Evolutionary conservation across 2,888 invertebrate species (phyloP), one percentile per base, ranked within the genome.

Genomic region (Epistrophe grossulariae): DNA sequence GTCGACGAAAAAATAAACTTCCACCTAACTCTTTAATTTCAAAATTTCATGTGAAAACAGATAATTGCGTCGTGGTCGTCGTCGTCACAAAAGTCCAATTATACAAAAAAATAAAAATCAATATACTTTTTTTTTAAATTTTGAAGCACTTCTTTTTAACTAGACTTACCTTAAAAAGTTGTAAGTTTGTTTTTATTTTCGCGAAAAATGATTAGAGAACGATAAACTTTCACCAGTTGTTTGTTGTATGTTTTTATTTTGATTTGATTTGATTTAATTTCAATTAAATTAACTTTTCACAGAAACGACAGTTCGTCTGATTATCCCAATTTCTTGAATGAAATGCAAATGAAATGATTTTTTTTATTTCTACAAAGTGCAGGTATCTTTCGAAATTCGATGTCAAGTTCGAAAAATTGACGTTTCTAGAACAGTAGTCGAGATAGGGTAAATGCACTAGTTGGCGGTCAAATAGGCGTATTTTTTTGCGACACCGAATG

Each of bases 31-130:
- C 38, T 35, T 57, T 2, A 55, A 57, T 57, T 71, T 72, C 31
- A 70, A 68, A 68, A 70, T 17, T 78, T 77, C 71, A 13, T 43
- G 19, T 48, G 40, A 64, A 81, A 82, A 68, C 5, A 50, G 19
- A 50, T 68, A 68, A 85, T 82, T 82, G 82, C 85, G 78, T 85
- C 68, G 73, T 52, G 68, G 59, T n/a, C 5, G 31, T 59, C 5
- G 31, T 59, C 11, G 60, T 40, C 60, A 40, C 43, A 40, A 17
- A 38, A 17, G 13, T 15, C 40, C 13, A 9, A 40, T 15, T 45
- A 66, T 24, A 17, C 13, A 6, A 31, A 48, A 9, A 70, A 55
- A 40, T 55, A n/a, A 70, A 70, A 70, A 70, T 55, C 70, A 50
- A 70, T 70, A 50, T 9, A 50, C 8, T 15, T 38, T 19, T 66